Evolutionary conservation across 2,888 invertebrate genomes (phyloP).

Genomic region (Eupithecia abbreviata): DNA sequence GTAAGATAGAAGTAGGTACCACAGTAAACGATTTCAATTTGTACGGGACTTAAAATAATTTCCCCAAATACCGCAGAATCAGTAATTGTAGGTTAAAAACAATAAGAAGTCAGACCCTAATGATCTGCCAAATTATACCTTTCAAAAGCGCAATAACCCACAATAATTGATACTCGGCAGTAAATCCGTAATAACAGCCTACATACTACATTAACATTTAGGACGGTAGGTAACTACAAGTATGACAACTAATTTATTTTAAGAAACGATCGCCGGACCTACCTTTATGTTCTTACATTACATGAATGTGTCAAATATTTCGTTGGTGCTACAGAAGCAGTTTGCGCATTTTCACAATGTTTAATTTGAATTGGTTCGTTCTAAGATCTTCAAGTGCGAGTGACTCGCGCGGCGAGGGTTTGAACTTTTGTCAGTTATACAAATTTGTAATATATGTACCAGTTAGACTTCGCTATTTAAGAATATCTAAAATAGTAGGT

Average conservation of each 20-base stretch:
- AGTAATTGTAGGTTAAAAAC: conserved; percentile 25
- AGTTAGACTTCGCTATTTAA: too few relatives aligned
- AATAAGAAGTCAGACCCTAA: conserved; percentile 7
- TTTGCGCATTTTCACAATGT: neutral
- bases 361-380: neutral
- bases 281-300: conserved; percentile 22
- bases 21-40: neutral
- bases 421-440: too few relatives aligned
- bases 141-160: conserved; percentile 7
- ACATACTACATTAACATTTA: conserved; percentile 19
- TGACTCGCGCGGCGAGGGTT: neutral
- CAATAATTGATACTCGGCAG: conserved; percentile 16
- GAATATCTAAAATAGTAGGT: too few relatives aligned
- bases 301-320: conserved; percentile 31
- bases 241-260: conserved; percentile 24
- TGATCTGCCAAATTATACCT: conserved; percentile 18
- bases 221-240: conserved; percentile 13
- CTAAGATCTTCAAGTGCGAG: neutral
- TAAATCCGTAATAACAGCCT: conserved; percentile 18
- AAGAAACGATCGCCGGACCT: conserved; percentile 26
- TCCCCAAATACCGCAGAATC: conserved; percentile 25
- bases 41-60: neutral
- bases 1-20: neutral
- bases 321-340: neutral
- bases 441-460: too few relatives aligned